These are phyloP conservation scores for Cactoblastis cactorum DNA, from an alignment of 2,888 invertebrate species.

Conservation along the genomic window DNA sequence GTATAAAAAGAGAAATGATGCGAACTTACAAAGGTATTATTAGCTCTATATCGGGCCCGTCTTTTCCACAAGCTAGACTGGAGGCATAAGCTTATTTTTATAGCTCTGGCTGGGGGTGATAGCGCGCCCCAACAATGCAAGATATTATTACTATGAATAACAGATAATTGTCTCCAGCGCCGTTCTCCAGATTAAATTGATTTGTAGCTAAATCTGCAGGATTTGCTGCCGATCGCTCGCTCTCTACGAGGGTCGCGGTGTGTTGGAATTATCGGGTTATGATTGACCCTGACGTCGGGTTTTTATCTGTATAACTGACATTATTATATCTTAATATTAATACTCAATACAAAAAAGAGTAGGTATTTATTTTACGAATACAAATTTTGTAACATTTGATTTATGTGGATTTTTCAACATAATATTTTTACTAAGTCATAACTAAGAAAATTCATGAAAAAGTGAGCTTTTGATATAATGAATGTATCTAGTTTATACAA, in stretches of 20 bases:
- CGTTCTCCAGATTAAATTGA: slow-evolving; percentile 42
- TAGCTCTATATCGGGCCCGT: slow-evolving; percentile 39
- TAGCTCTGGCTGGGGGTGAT: slow-evolving; percentile 69
- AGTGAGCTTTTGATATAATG: too few species aligned
- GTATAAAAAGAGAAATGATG: too few species aligned
- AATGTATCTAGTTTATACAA: too few species aligned
- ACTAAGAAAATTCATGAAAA: too few species aligned
- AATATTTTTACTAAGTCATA: too few species aligned
- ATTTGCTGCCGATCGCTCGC: slow-evolving; percentile 13
- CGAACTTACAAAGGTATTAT: slow-evolving; percentile 21
- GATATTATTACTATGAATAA: slow-evolving; percentile 66
- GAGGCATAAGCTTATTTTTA: slow-evolving; percentile 77
- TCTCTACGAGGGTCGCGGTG: slow-evolving; percentile 25
- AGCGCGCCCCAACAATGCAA: slow-evolving; percentile 64
- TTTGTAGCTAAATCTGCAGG: slow-evolving; percentile 32
- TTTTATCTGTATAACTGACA: too few species aligned
- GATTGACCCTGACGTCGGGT: too few species aligned
- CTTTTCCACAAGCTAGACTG: slow-evolving; percentile 59
- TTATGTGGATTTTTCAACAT: too few species aligned
- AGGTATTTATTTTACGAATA: too few species aligned
- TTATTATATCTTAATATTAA: too few species aligned
- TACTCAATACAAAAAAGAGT: too few species aligned
- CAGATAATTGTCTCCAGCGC: slow-evolving; percentile 61
- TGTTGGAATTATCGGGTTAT: background rate
- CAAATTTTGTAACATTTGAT: too few species aligned